These are phyloP conservation scores for Carduelis carduelis DNA, from an alignment of 2,797 vertebrate species.

Conservation along the genomic window DNA sequence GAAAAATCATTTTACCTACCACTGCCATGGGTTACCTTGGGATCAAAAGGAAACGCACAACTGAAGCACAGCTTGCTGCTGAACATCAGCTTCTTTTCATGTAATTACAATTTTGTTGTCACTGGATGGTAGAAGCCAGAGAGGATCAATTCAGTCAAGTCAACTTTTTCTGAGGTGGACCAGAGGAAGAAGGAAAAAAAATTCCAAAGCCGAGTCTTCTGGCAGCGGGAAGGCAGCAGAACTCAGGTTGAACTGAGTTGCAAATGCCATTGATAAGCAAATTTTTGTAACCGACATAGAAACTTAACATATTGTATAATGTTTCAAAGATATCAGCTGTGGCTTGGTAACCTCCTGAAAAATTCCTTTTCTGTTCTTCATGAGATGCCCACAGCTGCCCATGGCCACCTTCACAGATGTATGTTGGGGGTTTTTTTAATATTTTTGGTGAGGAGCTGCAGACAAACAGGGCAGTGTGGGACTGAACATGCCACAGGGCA, in stretches of 20 bases:
- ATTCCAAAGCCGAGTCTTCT: background rate
- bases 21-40: background rate
- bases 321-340: background rate
- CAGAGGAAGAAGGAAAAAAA: background rate
- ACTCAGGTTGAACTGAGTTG: background rate
- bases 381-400: background rate
- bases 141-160: background rate
- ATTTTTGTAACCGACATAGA: background rate
- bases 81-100: background rate
- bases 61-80: background rate
- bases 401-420: background rate
- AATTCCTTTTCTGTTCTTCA: background rate
- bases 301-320: background rate
- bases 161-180: background rate
- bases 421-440: rapidly evolving
- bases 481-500: background rate
- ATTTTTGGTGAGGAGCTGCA: background rate
- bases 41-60: background rate
- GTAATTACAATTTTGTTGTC: background rate
- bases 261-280: background rate
- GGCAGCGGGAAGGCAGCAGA: background rate
- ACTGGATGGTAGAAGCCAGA: background rate
- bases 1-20: constrained; percentile 30
- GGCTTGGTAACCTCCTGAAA: background rate
- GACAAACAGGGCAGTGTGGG: background rate